These are phyloP conservation scores for Amphiduros pacificus DNA, from an alignment of 2,888 invertebrate species.

Conservation along the genomic window DNA sequence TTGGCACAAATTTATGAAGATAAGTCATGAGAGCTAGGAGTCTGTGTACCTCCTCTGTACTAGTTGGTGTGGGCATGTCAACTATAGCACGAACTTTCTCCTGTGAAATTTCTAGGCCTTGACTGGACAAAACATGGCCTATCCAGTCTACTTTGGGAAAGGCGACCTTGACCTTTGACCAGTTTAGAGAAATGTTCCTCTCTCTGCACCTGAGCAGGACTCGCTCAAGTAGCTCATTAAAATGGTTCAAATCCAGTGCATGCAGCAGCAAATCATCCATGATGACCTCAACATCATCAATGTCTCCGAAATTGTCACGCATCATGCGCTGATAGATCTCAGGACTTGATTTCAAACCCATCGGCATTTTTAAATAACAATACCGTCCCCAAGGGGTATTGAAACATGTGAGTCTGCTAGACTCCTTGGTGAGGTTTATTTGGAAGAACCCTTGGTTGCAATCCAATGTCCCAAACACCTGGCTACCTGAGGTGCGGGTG, in stretches of 20 bases:
- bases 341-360: not conserved
- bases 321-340: not conserved
- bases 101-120: constrained; percentile 25
- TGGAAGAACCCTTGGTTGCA: not conserved
- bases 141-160: too few relatives aligned
- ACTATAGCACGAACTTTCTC: constrained; percentile 25
- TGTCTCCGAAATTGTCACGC: not conserved
- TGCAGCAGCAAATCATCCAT: constrained; percentile 6
- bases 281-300: not conserved
- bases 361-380: not conserved
- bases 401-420: not conserved
- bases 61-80: constrained; percentile 25
- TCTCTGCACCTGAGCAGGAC: not conserved
- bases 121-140: constrained; percentile 24
- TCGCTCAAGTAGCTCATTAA: not conserved
- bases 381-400: not conserved
- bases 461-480: not conserved
- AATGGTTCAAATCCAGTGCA: not conserved
- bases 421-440: not conserved
- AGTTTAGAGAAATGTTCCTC: not conserved
- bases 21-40: not conserved
- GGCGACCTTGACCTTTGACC: constrained; percentile 2
- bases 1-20: not conserved
- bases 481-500: not conserved
- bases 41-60: not conserved